Conservation (phyloP, 2,113 vertebrate species). For the Istiophorus platypterus region DNA sequence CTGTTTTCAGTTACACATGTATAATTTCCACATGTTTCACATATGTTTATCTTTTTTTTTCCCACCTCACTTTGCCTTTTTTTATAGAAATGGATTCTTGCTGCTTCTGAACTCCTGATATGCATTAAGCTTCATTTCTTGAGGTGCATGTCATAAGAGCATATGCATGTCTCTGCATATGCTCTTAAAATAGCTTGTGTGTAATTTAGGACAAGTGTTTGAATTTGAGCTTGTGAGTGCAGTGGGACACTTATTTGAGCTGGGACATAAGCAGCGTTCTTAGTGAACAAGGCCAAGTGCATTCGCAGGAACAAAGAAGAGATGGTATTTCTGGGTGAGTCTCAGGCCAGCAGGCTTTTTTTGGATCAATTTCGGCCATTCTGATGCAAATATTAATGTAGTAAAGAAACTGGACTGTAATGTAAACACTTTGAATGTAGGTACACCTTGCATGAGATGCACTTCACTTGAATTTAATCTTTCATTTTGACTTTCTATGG, state of each 20-base stretch:
- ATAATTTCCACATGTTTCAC: not conserved
- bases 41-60: not conserved
- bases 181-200: not conserved
- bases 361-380: constrained; percentile 14
- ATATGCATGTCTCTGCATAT: not conserved
- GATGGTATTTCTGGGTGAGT: constrained; percentile 27
- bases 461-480: not conserved
- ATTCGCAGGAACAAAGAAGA: constrained; percentile 54
- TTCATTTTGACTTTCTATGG: not conserved
- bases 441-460: not conserved
- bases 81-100: not conserved
- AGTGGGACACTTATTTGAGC: not conserved
- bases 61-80: not conserved
- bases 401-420: not conserved
- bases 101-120: constrained; percentile 19
- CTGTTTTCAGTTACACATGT: not conserved
- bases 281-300: constrained; percentile 19
- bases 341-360: constrained; percentile 3
- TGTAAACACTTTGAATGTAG: not conserved
- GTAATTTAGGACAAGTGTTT: not conserved
- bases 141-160: too few species aligned
- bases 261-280: not conserved
- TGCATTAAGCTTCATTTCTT: constrained; percentile 12
- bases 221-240: constrained; percentile 16
- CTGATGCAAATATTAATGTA: not conserved